Evolutionary conservation across 2,888 invertebrate species (phyloP), one percentile per base, ranked within the genome.

Genomic region (Operophtera brumata): DNA sequence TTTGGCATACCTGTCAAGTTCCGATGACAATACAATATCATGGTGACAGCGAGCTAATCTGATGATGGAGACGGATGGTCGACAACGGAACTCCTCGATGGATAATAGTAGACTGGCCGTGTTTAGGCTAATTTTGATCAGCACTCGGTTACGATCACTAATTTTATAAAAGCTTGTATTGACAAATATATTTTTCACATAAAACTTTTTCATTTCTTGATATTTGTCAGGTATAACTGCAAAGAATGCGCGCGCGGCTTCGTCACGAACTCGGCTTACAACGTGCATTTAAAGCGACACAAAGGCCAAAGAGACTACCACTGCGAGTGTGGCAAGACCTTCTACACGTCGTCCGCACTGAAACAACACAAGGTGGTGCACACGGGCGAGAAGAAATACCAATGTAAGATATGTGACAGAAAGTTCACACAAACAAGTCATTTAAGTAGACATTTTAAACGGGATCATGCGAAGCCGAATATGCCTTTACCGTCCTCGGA

Each of bases 381-480:
- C 54, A 88, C 90, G 0, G 90, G 90, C 1, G 84, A 88, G 58
- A 88, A 88, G 58, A 86, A 81, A 41, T 90, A 89, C 64, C 86
- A 87, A 52, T 90, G 90, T 57, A 85, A 82, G 54, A 80, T 88
- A 57, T 90, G 90, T 49, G 82, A 87, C 5, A 73, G 87, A 20
- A 88, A 86, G 54, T 90, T 89, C 68, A 78, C 88, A 0, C 90
- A 90, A 61, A 82, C 85, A 0, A 86, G 88, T 54, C 90, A 90
- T 61, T 54, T 90, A 1, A 85, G 80, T 5, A 70, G 90, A 10
- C 90, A 90, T 69, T 88, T 85, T 53, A 86, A 87, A 53, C 70
- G 82, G 35, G 88, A 88, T 34, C 90, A 90, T 52, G 80, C 77
- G 1, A 84, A 83, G 61, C 81, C 83, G 0, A 80, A 84, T 61